These are phyloP conservation scores for Drosophila testacea DNA, from an alignment of 2,888 invertebrate genomes.

Conservation along the genomic window DNA sequence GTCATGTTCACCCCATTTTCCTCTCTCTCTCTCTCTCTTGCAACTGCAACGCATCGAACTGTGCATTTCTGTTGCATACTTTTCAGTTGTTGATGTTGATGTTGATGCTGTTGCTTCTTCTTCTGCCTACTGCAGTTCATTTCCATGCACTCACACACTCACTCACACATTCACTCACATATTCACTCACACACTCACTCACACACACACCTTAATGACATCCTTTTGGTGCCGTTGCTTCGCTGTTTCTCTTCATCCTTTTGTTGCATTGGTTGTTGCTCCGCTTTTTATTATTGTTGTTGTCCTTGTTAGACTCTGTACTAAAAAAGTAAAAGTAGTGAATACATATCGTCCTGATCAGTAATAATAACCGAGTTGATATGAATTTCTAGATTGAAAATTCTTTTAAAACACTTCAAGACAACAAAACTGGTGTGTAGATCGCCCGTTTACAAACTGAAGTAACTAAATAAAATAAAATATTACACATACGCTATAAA, in stretches of 20 bases:
- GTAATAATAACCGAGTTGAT: too few relatives aligned
- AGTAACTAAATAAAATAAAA: too few relatives aligned
- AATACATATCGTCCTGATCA: too few relatives aligned
- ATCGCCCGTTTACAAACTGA: too few relatives aligned
- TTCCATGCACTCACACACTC: slow-evolving; percentile 53
- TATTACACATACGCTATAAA: too few relatives aligned
- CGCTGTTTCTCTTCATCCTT: slow-evolving; percentile 43
- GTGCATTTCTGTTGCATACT: slow-evolving; percentile 61
- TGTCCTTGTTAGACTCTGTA: slow-evolving; percentile 12
- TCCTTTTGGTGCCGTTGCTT: slow-evolving; percentile 51
- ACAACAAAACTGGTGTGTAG: too few relatives aligned
- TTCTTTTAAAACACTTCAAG: too few relatives aligned
- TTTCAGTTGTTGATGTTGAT: slow-evolving; percentile 31
- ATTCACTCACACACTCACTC: slow-evolving; percentile 22
- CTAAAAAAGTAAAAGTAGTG: too few relatives aligned
- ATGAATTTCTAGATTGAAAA: too few relatives aligned
- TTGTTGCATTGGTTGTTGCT: slow-evolving; percentile 27
- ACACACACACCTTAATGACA: slow-evolving; percentile 68
- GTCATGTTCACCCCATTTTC: neutral
- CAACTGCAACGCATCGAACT: slow-evolving; percentile 52
- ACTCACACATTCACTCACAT: slow-evolving; percentile 14
- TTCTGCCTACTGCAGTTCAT: slow-evolving; percentile 61
- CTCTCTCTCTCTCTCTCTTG: too few relatives aligned
- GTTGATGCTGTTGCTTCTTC: slow-evolving; percentile 6
- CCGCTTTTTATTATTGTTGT: slow-evolving; percentile 17